A percentile compares a stretch with the other conserved stretches of the same genome.
phyloP scores from a whole-genome alignment of 2,888 invertebrate species.

The Ormyrus pomaceus region DNA sequence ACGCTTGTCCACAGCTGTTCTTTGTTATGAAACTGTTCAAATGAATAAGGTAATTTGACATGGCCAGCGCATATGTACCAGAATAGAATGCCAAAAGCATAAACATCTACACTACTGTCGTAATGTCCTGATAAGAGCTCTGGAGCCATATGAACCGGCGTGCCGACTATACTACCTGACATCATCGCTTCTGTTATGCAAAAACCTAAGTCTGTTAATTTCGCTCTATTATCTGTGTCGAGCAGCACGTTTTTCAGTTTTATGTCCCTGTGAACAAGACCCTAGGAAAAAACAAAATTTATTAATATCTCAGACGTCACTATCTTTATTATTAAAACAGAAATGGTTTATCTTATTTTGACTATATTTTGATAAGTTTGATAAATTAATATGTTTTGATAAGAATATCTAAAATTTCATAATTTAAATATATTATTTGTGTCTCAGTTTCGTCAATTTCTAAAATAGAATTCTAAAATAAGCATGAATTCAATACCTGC shows the following conservation, averaged over 20 bases:
- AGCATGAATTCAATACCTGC: conserved; percentile 71
- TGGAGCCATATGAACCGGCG: conserved; percentile 95
- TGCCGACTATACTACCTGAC: conserved; percentile 92
- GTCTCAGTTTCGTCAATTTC: not conserved
- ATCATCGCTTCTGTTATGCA: conserved; percentile 94
- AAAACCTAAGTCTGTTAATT: conserved; percentile 92
- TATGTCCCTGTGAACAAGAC: conserved; percentile 91
- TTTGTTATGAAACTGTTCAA: conserved; percentile 90
- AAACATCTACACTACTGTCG: conserved; percentile 90
- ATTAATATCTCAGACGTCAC: not conserved
- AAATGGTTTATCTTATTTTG: too few species aligned
- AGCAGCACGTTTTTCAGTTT: conserved; percentile 93
- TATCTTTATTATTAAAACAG: too few species aligned
- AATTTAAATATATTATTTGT: not conserved
- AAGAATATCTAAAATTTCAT: too few species aligned
- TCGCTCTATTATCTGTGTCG: conserved; percentile 84
- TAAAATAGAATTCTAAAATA: too few species aligned
- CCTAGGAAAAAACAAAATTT: conserved; percentile 68
- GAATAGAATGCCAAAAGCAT: conserved; percentile 92
- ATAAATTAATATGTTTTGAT: not conserved
- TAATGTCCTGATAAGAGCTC: conserved; percentile 89
- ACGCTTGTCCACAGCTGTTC: conserved; percentile 92
- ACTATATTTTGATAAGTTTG: not conserved
- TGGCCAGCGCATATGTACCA: conserved; percentile 94
- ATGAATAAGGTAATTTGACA: conserved; percentile 85